These are phyloP conservation scores for Eupeodes corollae DNA, from an alignment of 1,140 invertebrate species.

Conservation along the genomic window DNA sequence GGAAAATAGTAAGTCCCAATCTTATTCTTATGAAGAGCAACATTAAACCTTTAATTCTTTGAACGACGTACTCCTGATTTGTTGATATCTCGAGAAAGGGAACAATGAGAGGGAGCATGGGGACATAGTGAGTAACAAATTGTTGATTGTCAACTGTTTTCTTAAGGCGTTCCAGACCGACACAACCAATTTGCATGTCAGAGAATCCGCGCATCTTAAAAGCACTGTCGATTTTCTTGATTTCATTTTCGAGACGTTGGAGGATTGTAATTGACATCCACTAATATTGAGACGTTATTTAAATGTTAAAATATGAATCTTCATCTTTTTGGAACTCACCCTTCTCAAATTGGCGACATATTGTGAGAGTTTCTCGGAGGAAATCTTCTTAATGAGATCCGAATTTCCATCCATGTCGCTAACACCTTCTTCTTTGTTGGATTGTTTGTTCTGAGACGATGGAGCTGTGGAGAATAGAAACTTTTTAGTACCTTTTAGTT, in stretches of 20 bases:
- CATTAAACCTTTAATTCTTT: constrained; percentile 46
- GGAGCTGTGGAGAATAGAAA: constrained; percentile 6
- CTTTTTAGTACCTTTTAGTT: neutral
- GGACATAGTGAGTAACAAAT: constrained; percentile 51
- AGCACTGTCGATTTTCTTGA: constrained; percentile 52
- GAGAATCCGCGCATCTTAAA: constrained; percentile 54
- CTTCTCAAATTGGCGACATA: constrained; percentile 30
- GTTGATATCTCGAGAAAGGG: constrained; percentile 66
- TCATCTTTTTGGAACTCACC: constrained; percentile 15
- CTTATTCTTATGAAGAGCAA: constrained; percentile 9
- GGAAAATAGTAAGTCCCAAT: neutral
- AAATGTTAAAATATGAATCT: too few relatives aligned
- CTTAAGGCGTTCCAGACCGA: constrained; percentile 54
- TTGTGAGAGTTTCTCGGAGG: constrained; percentile 29
- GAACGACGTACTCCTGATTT: constrained; percentile 74
- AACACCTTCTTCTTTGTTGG: constrained; percentile 25
- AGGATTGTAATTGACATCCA: constrained; percentile 72
- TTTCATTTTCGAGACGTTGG: constrained; percentile 54
- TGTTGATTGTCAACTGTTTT: constrained; percentile 50
- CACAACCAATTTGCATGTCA: constrained; percentile 57
- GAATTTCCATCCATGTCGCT: constrained; percentile 30
- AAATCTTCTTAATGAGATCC: constrained; percentile 31
- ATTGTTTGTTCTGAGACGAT: constrained; percentile 21
- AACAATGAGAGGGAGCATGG: constrained; percentile 54
- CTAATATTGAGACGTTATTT: too few relatives aligned